Conservation (phyloP, 2,888 invertebrate species). For the Epistrophe grossulariae region DNA sequence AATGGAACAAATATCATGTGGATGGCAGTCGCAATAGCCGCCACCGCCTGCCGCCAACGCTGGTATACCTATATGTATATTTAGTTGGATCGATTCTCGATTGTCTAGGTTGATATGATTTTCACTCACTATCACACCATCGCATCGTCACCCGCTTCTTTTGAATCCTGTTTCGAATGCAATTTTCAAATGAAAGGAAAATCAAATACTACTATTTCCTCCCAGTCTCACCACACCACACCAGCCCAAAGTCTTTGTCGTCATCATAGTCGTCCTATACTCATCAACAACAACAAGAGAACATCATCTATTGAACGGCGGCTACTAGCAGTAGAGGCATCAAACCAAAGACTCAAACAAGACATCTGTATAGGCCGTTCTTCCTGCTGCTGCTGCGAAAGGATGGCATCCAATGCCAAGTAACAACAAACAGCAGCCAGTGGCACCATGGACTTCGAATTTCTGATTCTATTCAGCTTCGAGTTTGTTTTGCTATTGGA, state of each 20-base stretch:
- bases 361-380: slow-evolving; percentile 55
- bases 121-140: slow-evolving; percentile 17
- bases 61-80: neutral
- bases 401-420: slow-evolving; percentile 27
- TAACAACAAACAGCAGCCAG: slow-evolving; percentile 51
- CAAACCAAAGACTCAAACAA: slow-evolving; percentile 61
- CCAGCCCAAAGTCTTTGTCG: neutral
- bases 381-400: slow-evolving; percentile 24
- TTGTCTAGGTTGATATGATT: slow-evolving; percentile 57
- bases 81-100: slow-evolving; percentile 56
- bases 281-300: slow-evolving; percentile 23
- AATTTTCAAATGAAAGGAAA: slow-evolving; percentile 70
- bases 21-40: slow-evolving; percentile 36
- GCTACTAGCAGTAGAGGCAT: slow-evolving; percentile 51
- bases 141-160: slow-evolving; percentile 30
- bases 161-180: slow-evolving; percentile 53
- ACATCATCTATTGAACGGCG: slow-evolving; percentile 48
- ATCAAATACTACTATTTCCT: slow-evolving; percentile 44
- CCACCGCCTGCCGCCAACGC: slow-evolving; percentile 35
- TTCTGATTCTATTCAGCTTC: slow-evolving; percentile 63
- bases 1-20: slow-evolving; percentile 71
- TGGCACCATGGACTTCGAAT: slow-evolving; percentile 48
- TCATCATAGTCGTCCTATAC: slow-evolving; percentile 12
- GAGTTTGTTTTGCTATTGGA: slow-evolving; percentile 70
- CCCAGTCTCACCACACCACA: neutral